Evolutionary conservation across 1,140 invertebrate genomes (phyloP).

Genomic region (Saccostrea glomerata): DNA sequence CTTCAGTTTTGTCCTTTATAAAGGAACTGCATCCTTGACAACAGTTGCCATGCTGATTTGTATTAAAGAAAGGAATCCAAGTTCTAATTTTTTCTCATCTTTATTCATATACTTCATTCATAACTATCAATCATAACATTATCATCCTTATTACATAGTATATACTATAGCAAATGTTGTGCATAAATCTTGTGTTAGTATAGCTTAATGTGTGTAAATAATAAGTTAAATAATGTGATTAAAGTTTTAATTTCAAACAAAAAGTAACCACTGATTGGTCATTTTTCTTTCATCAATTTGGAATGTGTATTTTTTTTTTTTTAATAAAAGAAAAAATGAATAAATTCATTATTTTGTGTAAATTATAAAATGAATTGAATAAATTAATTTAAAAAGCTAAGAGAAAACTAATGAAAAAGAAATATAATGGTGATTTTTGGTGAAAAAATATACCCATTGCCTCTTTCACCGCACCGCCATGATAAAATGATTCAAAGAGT

Average conservation of each 20-base stretch:
- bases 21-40: neutral
- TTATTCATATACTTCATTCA: neutral
- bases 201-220: neutral
- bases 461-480: constrained; percentile 34
- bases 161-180: constrained; percentile 1
- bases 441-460: neutral
- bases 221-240: too few relatives aligned
- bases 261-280: too few relatives aligned
- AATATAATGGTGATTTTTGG: neutral
- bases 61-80: constrained; percentile 28
- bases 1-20: neutral
- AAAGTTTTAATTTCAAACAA: too few relatives aligned
- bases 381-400: neutral
- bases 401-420: neutral
- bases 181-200: constrained; percentile 4
- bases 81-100: neutral
- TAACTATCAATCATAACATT: neutral
- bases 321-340: too few relatives aligned
- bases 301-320: too few relatives aligned
- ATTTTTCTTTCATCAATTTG: too few relatives aligned
- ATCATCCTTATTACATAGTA: neutral
- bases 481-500: neutral
- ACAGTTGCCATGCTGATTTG: constrained; percentile 14
- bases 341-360: too few relatives aligned
- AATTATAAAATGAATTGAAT: too few relatives aligned